phyloP scores from a whole-genome alignment of 2,113 vertebrate species.

The Tychaedon coryphoeus region DNA sequence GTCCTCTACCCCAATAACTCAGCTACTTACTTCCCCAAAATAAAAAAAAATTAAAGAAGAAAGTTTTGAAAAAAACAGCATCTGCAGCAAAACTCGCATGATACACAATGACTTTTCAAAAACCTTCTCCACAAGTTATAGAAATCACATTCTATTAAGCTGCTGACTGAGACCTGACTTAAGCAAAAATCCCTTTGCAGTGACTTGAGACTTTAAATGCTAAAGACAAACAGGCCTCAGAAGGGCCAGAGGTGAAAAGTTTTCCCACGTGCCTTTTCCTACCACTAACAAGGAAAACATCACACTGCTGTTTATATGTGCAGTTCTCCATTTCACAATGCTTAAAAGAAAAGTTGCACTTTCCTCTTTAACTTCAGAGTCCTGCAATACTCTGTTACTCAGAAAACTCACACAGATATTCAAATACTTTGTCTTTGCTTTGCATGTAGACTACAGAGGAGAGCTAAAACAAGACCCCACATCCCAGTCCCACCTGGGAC shows the following conservation, averaged over 20 bases:
- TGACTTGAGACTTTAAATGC: not conserved
- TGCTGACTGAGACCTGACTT: conserved; percentile 2
- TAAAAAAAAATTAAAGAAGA: not conserved
- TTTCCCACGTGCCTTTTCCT: not conserved
- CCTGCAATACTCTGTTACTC: not conserved
- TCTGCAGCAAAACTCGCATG: not conserved
- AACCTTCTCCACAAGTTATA: not conserved
- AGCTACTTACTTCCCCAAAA: not conserved
- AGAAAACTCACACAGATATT: not conserved
- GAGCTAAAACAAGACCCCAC: not conserved
- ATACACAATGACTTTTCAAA: not conserved
- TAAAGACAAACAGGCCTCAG: not conserved
- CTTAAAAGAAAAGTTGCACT: not conserved
- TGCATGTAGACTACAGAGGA: not conserved
- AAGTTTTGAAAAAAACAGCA: not conserved
- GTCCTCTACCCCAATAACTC: not conserved
- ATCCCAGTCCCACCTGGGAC: not conserved
- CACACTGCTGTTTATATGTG: not conserved
- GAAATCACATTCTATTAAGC: not conserved
- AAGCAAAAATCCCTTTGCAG: conserved; percentile 6
- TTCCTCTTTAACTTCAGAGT: not conserved
- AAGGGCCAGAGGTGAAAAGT: not conserved
- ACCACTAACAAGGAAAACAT: not conserved
- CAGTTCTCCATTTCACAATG: not conserved
- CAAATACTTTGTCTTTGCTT: not conserved